Evolutionary conservation across 92 coral and sea anemone species (phyloP), one percentile per base, ranked within the genome.

Genomic region (Galaxea fascicularis): DNA sequence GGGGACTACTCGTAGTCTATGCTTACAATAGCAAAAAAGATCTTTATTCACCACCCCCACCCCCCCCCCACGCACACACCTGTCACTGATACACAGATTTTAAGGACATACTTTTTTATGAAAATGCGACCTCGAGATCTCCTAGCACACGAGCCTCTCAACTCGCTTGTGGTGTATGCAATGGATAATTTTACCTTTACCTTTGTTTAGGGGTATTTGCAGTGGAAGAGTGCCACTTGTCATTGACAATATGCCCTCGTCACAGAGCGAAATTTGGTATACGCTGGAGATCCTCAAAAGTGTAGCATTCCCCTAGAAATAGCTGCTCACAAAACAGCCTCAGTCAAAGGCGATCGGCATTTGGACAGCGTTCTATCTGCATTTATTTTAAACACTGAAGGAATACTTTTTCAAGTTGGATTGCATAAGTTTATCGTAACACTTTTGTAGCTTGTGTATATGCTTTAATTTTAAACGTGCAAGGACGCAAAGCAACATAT

Each of bases 241-340:
- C 35, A 9, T 35, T 73, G 46, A 87, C 87, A 46, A 81, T 65
- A 60, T 87, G 87, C 51, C 91, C 77, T 4, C 71, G 77, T 71
- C 87, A 87, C 60, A 67, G 87, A 51, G 87, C 31, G 64, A 69
- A 81, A 76, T 87, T 44, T 74, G 83, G 91, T 44, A 54, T 74
- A 2, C 52, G 79, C 49, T 51, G 81, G 74, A 82, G 90, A 77
- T 86, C 15, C 86, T 82, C 88, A 25, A 60, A 65, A 68, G 76
- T 87, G 91, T 44, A 57, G 88, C 60, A 24, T 87, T 60, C 87
- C 91, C 17, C 9, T 4, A 47, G 74, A 39, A 54, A 31, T 71
- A 80, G 86, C 76, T 21, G 77, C 79, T 21, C 90, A 86, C 16
- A 86, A 86, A 73, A 53, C 82, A 65, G 63, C 74, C 53, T 39